Base-by-base conservation (phyloP, 2,888 invertebrate genomes). In the Ctena decussata region DNA sequence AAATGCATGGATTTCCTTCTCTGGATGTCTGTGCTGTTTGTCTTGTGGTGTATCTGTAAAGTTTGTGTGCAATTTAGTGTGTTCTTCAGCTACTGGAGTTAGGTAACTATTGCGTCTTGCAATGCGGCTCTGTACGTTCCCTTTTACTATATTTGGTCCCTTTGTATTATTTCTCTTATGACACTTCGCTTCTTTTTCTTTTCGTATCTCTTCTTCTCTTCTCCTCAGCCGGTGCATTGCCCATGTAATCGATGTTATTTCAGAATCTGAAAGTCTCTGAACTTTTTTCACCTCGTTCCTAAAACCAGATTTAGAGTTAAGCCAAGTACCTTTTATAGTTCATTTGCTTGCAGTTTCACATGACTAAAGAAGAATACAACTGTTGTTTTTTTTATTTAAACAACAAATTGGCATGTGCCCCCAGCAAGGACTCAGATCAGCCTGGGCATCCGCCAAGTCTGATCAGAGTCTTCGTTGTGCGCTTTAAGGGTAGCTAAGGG, bases 161-260 rank as follows among this genome's bases (percentile, higher is more conserved):
- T 27, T 53, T 44, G 72, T 71, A 46, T 76, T 81, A 32, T 70
- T 79, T 35, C 30, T 37, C 41, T 49, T 79, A 24, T 46, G 53
- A 39, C 69, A 70, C 15, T 70, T 73, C 49, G 12, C n/a, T 57
- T 5, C 57, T 5, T 8, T 3, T 8, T 57, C 57, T 57, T 57
- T 57, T 27, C n/a, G 24, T 27, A 57, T 24, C 12, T 79, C 84
- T 65, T 90, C 89, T 0, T 80, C 39, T 32, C 80, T 37, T 0
- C 86, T 77, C 60, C 76, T 77, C 44, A 87, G 78, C 41, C 83
- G 75, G 49, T 85, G 85, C 74, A 87, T 87, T 21, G 85, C 84
- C 90, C 90, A 90, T 5, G 89, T 90, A 5, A 90, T 80, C 1
- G 90, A 90, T 6, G 90, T 90, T 18, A 90, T 84, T 8, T 89